Evolutionary conservation across 2,888 invertebrate species (phyloP).

Genomic region (Rhimphoctona megacephalus): DNA sequence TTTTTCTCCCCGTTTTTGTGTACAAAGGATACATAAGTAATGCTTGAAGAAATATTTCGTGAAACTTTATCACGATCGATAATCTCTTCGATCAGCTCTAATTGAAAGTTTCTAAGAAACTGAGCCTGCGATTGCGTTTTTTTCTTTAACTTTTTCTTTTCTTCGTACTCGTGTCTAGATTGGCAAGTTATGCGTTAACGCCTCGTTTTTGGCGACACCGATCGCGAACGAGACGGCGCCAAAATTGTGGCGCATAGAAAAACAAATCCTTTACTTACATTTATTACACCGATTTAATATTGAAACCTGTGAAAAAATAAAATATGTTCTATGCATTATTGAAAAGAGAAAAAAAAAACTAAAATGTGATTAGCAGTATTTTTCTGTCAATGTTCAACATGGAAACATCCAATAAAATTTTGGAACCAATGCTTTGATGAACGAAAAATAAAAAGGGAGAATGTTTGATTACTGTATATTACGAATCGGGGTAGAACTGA

Average conservation of each 20-base stretch:
- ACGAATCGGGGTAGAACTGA: conserved; percentile 12
- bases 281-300: conserved; percentile 19
- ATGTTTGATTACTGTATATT: conserved; percentile 25
- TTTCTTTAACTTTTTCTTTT: neutral
- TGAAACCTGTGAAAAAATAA: conserved; percentile 6
- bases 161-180: neutral
- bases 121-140: conserved; percentile 20
- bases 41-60: conserved; percentile 41
- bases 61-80: conserved; percentile 20
- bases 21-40: conserved; percentile 68
- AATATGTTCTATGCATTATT: conserved; percentile 16
- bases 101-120: conserved; percentile 31
- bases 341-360: conserved; percentile 16
- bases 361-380: conserved; percentile 40
- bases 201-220: neutral
- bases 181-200: neutral
- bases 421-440: conserved; percentile 14
- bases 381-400: conserved; percentile 41
- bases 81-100: conserved; percentile 27
- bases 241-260: neutral
- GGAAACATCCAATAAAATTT: conserved; percentile 27
- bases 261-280: neutral
- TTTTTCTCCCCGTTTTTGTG: conserved; percentile 48
- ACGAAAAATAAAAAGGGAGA: conserved; percentile 6
- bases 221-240: neutral